phyloP scores from a whole-genome alignment of 2,888 invertebrate species.

The Agonopterix subpropinquella region DNA sequence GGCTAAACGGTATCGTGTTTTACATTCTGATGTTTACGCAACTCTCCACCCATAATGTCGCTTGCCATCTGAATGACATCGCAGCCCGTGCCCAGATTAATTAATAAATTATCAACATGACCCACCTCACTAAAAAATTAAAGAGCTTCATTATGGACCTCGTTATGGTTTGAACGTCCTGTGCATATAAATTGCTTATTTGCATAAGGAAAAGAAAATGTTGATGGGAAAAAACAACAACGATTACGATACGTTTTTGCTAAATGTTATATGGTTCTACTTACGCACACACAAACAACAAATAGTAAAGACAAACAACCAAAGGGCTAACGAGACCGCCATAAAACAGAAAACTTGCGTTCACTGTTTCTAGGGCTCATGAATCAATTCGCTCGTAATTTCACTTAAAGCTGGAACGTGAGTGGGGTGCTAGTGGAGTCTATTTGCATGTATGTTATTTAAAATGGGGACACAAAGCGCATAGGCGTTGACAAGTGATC shows the following conservation, averaged over 20 bases:
- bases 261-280: background rate
- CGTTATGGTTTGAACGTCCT: constrained; percentile 48
- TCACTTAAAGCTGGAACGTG: constrained; percentile 21
- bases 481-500: constrained; percentile 14
- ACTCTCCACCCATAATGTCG: constrained; percentile 69
- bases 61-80: constrained; percentile 53
- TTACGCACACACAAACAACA: background rate
- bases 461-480: constrained; percentile 4
- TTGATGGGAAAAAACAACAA: constrained; percentile 22
- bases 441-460: background rate
- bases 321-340: constrained; percentile 28
- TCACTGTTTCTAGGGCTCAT: constrained; percentile 39
- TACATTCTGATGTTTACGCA: constrained; percentile 71
- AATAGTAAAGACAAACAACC: background rate
- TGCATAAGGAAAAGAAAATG: constrained; percentile 43
- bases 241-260: constrained; percentile 9
- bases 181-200: constrained; percentile 66
- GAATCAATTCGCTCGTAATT: constrained; percentile 46
- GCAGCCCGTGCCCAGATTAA: constrained; percentile 57
- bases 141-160: constrained; percentile 62
- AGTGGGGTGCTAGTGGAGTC: constrained; percentile 2
- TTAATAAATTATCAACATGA: constrained; percentile 60
- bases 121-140: constrained; percentile 65
- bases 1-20: constrained; percentile 72
- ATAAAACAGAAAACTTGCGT: constrained; percentile 39